Conservation (phyloP, 2,113 vertebrate species). For the Phyllostomus discolor region DNA sequence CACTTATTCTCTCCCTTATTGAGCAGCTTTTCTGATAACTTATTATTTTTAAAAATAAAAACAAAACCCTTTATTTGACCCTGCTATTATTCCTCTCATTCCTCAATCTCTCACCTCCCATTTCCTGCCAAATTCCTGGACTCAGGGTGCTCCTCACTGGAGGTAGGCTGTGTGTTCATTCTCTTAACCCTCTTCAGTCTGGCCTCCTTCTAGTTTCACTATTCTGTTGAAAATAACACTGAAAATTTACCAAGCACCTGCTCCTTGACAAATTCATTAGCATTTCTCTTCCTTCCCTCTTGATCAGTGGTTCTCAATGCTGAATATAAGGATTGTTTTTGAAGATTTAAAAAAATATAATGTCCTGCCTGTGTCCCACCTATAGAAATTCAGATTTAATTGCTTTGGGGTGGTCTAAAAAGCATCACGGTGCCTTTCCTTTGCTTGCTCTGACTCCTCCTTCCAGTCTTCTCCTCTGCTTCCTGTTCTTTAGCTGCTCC, state of each 20-base stretch:
- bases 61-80: not conserved
- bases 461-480: not conserved
- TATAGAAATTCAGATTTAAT: not conserved
- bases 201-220: not conserved
- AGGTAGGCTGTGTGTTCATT: not conserved
- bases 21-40: not conserved
- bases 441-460: not conserved
- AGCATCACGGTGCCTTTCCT: not conserved
- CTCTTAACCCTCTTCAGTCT: not conserved
- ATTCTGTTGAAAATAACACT: not conserved
- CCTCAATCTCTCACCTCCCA: not conserved
- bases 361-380: not conserved
- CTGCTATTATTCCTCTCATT: not conserved
- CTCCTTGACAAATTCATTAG: not conserved
- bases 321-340: not conserved
- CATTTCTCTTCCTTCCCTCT: not conserved
- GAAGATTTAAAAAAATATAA: not conserved
- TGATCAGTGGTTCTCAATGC: not conserved
- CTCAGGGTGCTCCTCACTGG: accelerated
- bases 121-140: not conserved
- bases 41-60: conserved; percentile 9
- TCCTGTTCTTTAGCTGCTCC: not conserved
- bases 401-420: not conserved
- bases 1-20: not conserved
- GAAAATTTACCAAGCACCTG: not conserved